Evolutionary conservation across 2,888 invertebrate species (phyloP), one percentile per base, ranked within the genome.

Genomic region (Emmelina monodactyla): DNA sequence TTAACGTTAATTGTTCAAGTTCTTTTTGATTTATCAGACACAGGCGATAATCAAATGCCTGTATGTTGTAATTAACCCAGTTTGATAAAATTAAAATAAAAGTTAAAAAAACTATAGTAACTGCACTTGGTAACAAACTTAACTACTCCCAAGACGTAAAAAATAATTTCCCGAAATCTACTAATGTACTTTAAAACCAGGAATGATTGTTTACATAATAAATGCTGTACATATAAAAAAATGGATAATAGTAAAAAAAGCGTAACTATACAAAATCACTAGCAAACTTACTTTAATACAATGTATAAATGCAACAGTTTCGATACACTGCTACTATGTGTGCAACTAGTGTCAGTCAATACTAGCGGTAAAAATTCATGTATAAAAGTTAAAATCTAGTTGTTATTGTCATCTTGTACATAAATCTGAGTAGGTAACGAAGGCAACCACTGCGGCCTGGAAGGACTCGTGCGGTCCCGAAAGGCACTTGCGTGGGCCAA

Each of bases 111-210:
- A 48, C 55, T 48, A 58, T 62, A 73, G 72, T 76, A 75, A 76
- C 71, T 71, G 72, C 57, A 61, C 70, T 56, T 76, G 76, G 76
- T 76, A 76, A 76, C 76, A 67, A 72, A 51, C 57, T 63, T 58
- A 66, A 63, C 57, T 25, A 25, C 4, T 25, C 11, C 25, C 9
- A 25, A 25, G 25, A 25, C 14, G 13, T 29, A 59, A 54, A 53
- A 55, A 58, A 7, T n/a, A n/a, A 7, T 25, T 25, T 25, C 25
- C 9, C 9, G 11, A 25, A 25, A 46, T 45, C 50, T 49, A 46
- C 44, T 46, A 47, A 50, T 37, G 47, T 37, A 44, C 48, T 46
- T 50, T 49, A 54, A n/a, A 54, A 62, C 53, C 63, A 67, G 75
- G 73, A 78, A 76, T 75, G 73, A 68, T 70, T 58, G 57, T 64